Evolutionary conservation across 2,797 vertebrate species (phyloP).

Genomic region (Silurus aristotelis): DNA sequence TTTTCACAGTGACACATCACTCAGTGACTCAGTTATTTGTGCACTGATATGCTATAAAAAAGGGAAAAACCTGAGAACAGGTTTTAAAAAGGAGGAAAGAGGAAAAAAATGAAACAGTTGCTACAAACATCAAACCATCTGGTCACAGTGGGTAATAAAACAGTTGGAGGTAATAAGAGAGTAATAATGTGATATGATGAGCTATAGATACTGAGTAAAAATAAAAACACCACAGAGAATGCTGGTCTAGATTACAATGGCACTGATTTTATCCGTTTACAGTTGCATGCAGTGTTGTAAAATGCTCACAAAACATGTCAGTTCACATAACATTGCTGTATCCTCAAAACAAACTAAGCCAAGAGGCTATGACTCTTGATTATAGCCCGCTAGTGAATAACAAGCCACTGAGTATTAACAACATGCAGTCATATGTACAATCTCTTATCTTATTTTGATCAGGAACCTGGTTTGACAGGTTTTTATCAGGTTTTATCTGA

Average conservation of each 20-base stretch:
- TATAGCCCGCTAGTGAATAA: not conserved
- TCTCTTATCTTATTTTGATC: not conserved
- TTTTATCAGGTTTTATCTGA: not conserved
- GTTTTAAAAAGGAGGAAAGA: not conserved
- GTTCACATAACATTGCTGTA: not conserved
- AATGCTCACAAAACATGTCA: not conserved
- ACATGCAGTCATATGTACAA: not conserved
- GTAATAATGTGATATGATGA: not conserved
- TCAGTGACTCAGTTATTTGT: not conserved
- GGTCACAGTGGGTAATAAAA: not conserved
- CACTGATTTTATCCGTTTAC: not conserved
- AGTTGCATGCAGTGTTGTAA: not conserved
- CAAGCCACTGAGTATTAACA: not conserved
- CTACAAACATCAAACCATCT: not conserved
- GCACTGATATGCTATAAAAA: not conserved
- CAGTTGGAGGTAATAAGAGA: not conserved
- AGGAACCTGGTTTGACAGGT: not conserved
- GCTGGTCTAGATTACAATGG: not conserved
- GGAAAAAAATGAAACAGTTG: not conserved
- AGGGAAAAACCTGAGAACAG: not conserved
- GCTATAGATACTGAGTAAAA: not conserved
- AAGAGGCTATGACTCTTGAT: not conserved
- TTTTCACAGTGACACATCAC: not conserved
- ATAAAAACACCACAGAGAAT: not conserved
- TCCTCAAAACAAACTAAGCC: not conserved